These are phyloP conservation scores for Helogale parvula DNA, from an alignment of 2,113 vertebrate species.

Conservation along the genomic window DNA sequence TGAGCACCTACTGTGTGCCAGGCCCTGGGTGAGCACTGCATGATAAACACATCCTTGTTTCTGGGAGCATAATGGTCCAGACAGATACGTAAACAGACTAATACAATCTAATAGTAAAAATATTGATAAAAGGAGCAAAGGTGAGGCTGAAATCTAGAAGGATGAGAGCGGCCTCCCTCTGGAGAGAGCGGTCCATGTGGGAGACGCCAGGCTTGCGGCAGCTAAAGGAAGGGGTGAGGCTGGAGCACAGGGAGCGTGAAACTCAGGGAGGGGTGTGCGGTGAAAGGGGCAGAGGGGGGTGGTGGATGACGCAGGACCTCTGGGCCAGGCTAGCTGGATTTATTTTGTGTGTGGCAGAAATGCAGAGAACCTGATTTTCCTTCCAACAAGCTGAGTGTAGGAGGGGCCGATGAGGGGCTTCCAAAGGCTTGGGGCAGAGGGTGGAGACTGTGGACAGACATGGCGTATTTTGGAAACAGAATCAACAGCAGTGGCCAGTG, in stretches of 20 bases:
- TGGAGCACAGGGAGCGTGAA: rapidly evolving
- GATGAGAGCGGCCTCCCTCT: no score
- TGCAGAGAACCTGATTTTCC: neutral
- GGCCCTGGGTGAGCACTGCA: neutral
- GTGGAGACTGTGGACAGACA: no score
- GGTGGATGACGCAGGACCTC: no score
- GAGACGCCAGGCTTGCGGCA: rapidly evolving
- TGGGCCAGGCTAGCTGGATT: neutral
- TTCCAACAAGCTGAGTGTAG: neutral
- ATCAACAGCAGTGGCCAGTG: no score
- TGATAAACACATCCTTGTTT: neutral
- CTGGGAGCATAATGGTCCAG: neutral
- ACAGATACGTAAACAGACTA: neutral
- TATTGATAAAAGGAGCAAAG: neutral
- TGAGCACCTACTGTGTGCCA: neutral
- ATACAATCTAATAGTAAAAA: neutral
- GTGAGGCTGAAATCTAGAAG: neutral
- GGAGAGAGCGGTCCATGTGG: rapidly evolving
- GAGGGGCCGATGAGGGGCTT: neutral
- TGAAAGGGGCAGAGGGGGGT: neutral
- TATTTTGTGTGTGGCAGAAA: neutral
- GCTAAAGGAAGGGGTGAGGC: neutral
- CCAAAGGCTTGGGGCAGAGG: neutral
- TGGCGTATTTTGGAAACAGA: neutral
- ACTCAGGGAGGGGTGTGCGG: neutral